These are phyloP conservation scores for Coreoperca whiteheadi DNA, from an alignment of 2,113 vertebrate species.

Conservation along the genomic window DNA sequence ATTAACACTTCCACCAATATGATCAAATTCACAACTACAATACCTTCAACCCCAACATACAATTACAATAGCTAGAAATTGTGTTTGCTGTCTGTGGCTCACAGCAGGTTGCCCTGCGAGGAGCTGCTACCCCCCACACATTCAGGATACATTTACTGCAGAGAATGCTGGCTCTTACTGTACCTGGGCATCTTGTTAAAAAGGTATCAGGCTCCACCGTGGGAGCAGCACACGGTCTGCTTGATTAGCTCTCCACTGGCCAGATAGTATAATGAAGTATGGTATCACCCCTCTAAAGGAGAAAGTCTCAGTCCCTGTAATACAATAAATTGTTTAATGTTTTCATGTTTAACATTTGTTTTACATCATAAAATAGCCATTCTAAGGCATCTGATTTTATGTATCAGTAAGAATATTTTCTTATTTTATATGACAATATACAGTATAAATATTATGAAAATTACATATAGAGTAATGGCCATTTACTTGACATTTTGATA, in stretches of 20 bases:
- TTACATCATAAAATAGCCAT: neutral
- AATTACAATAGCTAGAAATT: constrained; percentile 1
- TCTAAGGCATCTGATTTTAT: neutral
- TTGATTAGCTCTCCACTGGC: constrained; percentile 71
- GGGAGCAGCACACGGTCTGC: constrained; percentile 68
- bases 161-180: constrained; percentile 57
- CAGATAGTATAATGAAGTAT: constrained; percentile 63
- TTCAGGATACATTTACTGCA: constrained; percentile 66
- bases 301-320: constrained; percentile 17
- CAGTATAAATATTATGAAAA: neutral
- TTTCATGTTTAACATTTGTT: neutral
- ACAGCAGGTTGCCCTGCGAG: constrained; percentile 57
- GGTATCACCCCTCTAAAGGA: constrained; percentile 46
- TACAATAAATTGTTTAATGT: neutral
- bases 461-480: neutral
- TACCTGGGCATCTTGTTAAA: constrained; percentile 74
- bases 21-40: neutral
- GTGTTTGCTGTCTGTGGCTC: constrained; percentile 36
- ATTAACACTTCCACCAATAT: neutral
- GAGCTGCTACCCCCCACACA: constrained; percentile 51
- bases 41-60: neutral
- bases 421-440: neutral
- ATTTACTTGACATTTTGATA: neutral
- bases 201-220: constrained; percentile 71
- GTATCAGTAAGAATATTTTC: neutral